A percentile compares a stretch with the other conserved stretches of the same genome.
Conservation (phyloP, 1,140 invertebrate species). For the Adoxophyes honmai region DNA sequence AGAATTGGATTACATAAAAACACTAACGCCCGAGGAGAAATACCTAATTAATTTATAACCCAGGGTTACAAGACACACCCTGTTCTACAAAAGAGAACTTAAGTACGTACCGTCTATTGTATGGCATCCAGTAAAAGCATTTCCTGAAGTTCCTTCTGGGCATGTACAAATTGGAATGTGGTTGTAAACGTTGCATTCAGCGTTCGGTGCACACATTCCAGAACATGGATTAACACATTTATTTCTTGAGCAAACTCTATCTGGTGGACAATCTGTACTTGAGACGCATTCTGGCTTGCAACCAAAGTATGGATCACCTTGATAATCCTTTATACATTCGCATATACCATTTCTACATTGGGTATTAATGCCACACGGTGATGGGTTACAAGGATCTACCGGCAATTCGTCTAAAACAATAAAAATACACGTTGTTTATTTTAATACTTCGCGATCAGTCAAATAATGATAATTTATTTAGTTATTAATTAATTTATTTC, state of each 20-base stretch:
- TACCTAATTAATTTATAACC: too few relatives aligned
- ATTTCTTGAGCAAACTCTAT: slow-evolving; percentile 82
- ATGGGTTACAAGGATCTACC: slow-evolving; percentile 81
- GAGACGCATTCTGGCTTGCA: slow-evolving; percentile 85
- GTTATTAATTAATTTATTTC: too few relatives aligned
- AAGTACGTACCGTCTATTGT: slow-evolving; percentile 43
- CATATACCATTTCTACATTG: slow-evolving; percentile 80
- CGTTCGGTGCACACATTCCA: slow-evolving; percentile 83
- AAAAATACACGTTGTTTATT: background rate
- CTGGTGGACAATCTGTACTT: slow-evolving; percentile 81
- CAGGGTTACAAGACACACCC: too few relatives aligned
- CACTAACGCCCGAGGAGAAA: too few relatives aligned
- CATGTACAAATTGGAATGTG: slow-evolving; percentile 85
- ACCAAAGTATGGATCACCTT: slow-evolving; percentile 83
- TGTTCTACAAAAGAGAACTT: too few relatives aligned
- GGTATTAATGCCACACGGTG: slow-evolving; percentile 85
- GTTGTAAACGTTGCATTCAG: slow-evolving; percentile 83
- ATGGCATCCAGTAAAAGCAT: slow-evolving; percentile 81
- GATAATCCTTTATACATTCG: slow-evolving; percentile 81
- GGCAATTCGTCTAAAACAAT: slow-evolving; percentile 53
- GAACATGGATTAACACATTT: slow-evolving; percentile 86
- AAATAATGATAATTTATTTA: slow-evolving; percentile 1
- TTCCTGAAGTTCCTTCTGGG: slow-evolving; percentile 78
- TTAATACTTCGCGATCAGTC: background rate
- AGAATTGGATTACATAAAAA: too few relatives aligned